These are phyloP conservation scores for Montipora capitata DNA, from an alignment of 92 coral and sea anemone genomes.

Conservation along the genomic window DNA sequence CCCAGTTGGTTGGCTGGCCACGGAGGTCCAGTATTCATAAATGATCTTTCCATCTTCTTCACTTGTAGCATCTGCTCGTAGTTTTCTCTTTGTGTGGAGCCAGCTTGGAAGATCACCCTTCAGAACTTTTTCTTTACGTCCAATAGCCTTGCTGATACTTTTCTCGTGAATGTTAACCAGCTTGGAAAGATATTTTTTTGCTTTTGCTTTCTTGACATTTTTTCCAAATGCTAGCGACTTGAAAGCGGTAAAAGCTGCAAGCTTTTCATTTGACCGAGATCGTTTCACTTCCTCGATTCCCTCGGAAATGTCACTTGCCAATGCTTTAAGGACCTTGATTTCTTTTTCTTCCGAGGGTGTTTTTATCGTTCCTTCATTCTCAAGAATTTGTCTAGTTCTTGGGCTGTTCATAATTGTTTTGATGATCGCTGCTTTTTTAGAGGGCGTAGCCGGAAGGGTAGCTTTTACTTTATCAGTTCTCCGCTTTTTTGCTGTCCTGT, in stretches of 20 bases:
- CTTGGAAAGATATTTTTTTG: constrained; percentile 44
- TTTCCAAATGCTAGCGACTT: constrained; percentile 64
- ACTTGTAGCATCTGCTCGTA: constrained; percentile 27
- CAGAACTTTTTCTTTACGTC: constrained; percentile 19
- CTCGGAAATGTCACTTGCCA: constrained; percentile 74
- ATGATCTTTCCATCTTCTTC: constrained; percentile 39
- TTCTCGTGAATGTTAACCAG: constrained; percentile 30
- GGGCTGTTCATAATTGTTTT: no score
- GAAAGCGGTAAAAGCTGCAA: constrained; percentile 54
- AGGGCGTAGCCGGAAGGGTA: no score
- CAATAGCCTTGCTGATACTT: constrained; percentile 38
- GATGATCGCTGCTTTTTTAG: no score
- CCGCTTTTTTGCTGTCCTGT: no score
- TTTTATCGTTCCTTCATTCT: constrained; percentile 18
- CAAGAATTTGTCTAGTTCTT: constrained; percentile 29
- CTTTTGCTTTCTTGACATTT: constrained; percentile 42
- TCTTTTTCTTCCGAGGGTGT: constrained; percentile 60
- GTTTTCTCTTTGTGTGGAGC: constrained; percentile 29
- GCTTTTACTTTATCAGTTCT: no score
- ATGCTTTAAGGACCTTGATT: constrained; percentile 54
- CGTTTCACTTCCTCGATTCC: constrained; percentile 59
- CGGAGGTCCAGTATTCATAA: constrained; percentile 49
- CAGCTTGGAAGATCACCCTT: constrained; percentile 38
- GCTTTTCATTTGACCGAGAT: constrained; percentile 55
- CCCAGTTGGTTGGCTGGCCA: constrained; percentile 51